Evolutionary conservation across 2,113 vertebrate species (phyloP).

Genomic region (Cervus canadensis): DNA sequence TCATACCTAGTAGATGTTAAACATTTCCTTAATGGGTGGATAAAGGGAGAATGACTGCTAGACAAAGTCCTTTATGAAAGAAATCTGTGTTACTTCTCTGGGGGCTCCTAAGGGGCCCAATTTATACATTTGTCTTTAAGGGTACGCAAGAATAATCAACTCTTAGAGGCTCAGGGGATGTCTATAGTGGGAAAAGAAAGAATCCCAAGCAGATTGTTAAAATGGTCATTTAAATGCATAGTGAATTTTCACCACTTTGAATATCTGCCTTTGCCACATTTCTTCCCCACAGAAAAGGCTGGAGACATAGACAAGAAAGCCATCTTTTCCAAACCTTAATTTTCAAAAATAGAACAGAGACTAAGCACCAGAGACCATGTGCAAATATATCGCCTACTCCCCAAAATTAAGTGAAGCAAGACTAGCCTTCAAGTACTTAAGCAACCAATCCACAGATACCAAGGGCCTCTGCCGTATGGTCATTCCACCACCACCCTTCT

Average conservation of each 20-base stretch:
- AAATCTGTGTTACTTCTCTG: neutral
- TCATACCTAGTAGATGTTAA: neutral
- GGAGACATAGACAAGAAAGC: neutral
- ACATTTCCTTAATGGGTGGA: neutral
- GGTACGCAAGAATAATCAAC: neutral
- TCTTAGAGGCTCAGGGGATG: neutral
- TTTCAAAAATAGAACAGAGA: slow-evolving; percentile 9
- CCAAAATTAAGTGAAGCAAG: neutral
- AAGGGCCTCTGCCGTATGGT: neutral
- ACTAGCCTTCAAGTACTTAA: neutral
- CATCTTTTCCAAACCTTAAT: neutral
- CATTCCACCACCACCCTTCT: neutral
- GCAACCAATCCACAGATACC: neutral
- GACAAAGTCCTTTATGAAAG: neutral
- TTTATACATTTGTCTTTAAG: neutral
- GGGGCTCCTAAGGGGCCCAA: neutral
- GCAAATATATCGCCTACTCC: neutral
- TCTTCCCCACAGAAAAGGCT: neutral
- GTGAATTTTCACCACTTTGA: slow-evolving; percentile 2
- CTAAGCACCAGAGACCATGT: neutral
- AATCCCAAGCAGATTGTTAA: slow-evolving; percentile 35
- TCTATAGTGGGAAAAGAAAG: neutral
- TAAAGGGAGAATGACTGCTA: neutral
- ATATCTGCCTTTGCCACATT: neutral
- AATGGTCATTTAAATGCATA: slow-evolving; percentile 39